Evolutionary conservation across 2,797 vertebrate genomes (phyloP).

Genomic region (Schizopygopsis malacanthus): DNA sequence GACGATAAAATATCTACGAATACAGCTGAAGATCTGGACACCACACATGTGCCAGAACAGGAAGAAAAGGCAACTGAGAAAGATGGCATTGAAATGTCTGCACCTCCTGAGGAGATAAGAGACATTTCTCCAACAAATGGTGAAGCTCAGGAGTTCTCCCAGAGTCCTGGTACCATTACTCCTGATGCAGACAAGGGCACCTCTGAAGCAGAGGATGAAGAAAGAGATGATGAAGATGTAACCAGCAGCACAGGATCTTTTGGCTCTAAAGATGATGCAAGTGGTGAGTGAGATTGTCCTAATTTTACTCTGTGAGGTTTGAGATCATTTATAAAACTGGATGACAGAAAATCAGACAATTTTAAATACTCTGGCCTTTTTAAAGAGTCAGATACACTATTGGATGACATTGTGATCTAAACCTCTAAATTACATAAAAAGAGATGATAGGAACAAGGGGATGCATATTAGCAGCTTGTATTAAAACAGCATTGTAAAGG

Average conservation of each 20-base stretch:
- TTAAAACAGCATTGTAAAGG: neutral
- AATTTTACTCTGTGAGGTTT: slow-evolving; percentile 44
- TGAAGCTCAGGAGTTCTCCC: slow-evolving; percentile 41
- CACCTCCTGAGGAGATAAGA: slow-evolving; percentile 72
- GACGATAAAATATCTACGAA: slow-evolving; percentile 60
- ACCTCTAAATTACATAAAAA: slow-evolving; percentile 28
- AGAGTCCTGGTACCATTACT: slow-evolving; percentile 47
- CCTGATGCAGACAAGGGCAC: slow-evolving; percentile 67
- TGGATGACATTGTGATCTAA: slow-evolving; percentile 13
- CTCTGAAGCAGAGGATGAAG: slow-evolving; percentile 64
- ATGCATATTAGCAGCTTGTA: neutral
- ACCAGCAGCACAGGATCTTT: slow-evolving; percentile 74
- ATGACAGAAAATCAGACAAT: slow-evolving; percentile 57
- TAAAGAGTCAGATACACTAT: slow-evolving; percentile 28
- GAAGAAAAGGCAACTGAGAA: slow-evolving; percentile 69
- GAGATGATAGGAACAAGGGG: neutral
- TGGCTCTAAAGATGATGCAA: slow-evolving; percentile 79
- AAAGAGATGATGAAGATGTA: slow-evolving; percentile 72
- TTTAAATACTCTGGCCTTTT: slow-evolving; percentile 56
- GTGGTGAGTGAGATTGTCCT: slow-evolving; percentile 79
- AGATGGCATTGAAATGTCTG: slow-evolving; percentile 68
- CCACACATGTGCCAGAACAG: slow-evolving; percentile 62
- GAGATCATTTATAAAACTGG: slow-evolving; percentile 53
- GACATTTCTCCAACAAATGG: slow-evolving; percentile 36
- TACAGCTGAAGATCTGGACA: slow-evolving; percentile 70